Percentiles rank a stretch among this genome's conserved stretches.
Evolutionary conservation across 2,888 invertebrate species (phyloP).

Genomic region (Melipona beecheii): DNA sequence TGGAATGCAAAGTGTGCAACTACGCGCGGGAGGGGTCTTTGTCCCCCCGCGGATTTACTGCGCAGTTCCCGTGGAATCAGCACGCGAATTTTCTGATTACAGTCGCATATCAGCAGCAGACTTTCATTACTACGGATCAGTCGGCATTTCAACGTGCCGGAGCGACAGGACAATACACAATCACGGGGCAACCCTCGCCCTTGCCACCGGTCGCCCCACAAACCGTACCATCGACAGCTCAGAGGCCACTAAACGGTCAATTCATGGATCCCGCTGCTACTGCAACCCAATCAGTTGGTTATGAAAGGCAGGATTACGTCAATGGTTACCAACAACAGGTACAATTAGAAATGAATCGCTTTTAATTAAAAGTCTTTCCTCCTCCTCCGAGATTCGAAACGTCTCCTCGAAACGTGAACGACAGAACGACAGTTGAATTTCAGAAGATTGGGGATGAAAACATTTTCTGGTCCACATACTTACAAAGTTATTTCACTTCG

Average conservation of each 20-base stretch:
- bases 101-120: constrained; percentile 83
- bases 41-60: not conserved
- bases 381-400: not conserved
- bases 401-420: not conserved
- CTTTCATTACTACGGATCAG: constrained; percentile 82
- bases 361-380: constrained; percentile 37
- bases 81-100: constrained; percentile 66
- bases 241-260: constrained; percentile 83
- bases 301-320: constrained; percentile 84
- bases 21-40: constrained; percentile 11
- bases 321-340: constrained; percentile 85
- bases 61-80: constrained; percentile 46
- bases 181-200: constrained; percentile 82
- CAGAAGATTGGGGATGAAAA: no score
- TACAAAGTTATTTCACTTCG: not conserved
- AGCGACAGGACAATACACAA: constrained; percentile 82
- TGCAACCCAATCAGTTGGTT: constrained; percentile 80
- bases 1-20: constrained; percentile 18
- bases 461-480: not conserved
- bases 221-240: constrained; percentile 78
- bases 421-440: not conserved
- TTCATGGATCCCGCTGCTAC: constrained; percentile 83
- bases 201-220: constrained; percentile 80
- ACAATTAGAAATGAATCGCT: constrained; percentile 47
- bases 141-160: constrained; percentile 83